Percentiles rank a stretch among this genome's conserved stretches.
phyloP scores from a whole-genome alignment of 2,797 vertebrate species.

The Atherinosoma microstoma region DNA sequence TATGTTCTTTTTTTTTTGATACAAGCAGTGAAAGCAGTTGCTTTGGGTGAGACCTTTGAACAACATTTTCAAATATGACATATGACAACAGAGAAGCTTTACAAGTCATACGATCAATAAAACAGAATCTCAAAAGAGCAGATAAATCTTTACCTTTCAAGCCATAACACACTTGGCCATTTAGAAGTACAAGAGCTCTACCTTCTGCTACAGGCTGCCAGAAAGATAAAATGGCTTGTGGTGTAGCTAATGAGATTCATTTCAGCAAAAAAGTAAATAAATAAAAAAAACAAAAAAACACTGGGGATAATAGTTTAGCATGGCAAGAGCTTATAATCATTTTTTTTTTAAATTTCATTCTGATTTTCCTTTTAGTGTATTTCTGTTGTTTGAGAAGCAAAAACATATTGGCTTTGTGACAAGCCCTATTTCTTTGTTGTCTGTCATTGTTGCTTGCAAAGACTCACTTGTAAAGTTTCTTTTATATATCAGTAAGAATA shows the following conservation, averaged over 20 bases:
- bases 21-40: not conserved
- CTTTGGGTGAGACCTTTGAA: not conserved
- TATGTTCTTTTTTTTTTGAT: not conserved
- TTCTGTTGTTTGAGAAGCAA: conserved; percentile 11
- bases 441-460: not conserved
- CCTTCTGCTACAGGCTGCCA: not conserved
- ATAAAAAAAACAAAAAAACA: not conserved
- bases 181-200: conserved; percentile 13
- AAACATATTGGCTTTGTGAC: conserved; percentile 1
- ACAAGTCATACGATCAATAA: conserved; percentile 14
- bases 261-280: not conserved
- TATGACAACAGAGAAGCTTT: conserved; percentile 10
- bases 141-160: conserved; percentile 6
- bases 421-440: not conserved
- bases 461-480: not conserved
- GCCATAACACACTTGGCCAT: not conserved
- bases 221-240: conserved; percentile 14
- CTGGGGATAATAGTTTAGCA: conserved; percentile 5
- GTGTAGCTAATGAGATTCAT: conserved; percentile 19
- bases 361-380: conserved; percentile 4
- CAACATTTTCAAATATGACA: conserved; percentile 7
- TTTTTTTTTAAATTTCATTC: not conserved
- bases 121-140: conserved; percentile 28
- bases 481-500: conserved; percentile 20
- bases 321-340: conserved; percentile 2